A percentile compares a stretch with the other conserved stretches of the same genome.
Conservation (phyloP, 92 coral and sea anemone genomes). For the Paramuricea clavata region DNA sequence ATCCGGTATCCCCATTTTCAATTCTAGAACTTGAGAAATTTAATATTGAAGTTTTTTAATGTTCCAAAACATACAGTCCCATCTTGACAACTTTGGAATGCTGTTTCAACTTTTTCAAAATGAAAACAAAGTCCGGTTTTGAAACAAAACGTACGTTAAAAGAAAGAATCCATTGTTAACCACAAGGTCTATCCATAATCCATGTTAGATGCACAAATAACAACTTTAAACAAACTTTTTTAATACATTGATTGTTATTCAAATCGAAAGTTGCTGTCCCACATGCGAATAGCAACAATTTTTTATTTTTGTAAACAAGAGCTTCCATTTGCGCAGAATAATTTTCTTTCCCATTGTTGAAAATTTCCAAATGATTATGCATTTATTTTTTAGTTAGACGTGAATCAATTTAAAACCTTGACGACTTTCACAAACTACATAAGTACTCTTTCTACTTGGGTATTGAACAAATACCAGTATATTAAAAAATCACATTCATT, state of each 20-base stretch:
- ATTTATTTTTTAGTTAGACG: too few species aligned
- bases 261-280: not conserved
- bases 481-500: too few species aligned
- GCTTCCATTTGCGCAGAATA: not conserved
- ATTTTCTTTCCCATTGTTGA: not conserved
- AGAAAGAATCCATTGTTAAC: not conserved
- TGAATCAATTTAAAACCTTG: too few species aligned
- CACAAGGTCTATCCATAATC: conserved; percentile 5
- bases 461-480: too few species aligned
- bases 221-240: not conserved
- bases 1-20: conserved; percentile 94
- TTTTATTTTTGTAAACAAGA: not conserved
- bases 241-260: not conserved
- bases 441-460: too few species aligned
- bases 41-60: not conserved
- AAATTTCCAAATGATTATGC: not conserved
- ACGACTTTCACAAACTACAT: too few species aligned
- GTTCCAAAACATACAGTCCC: not conserved
- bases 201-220: not conserved
- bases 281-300: conserved; percentile 4
- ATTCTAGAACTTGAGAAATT: not conserved
- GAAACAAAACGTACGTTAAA: not conserved
- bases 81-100: conserved; percentile 32
- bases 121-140: not conserved
- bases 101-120: not conserved